A percentile compares a stretch with the other conserved stretches of the same genome.
Evolutionary conservation across 1,140 invertebrate genomes (phyloP).

Genomic region (Hydropsyche tenuis): DNA sequence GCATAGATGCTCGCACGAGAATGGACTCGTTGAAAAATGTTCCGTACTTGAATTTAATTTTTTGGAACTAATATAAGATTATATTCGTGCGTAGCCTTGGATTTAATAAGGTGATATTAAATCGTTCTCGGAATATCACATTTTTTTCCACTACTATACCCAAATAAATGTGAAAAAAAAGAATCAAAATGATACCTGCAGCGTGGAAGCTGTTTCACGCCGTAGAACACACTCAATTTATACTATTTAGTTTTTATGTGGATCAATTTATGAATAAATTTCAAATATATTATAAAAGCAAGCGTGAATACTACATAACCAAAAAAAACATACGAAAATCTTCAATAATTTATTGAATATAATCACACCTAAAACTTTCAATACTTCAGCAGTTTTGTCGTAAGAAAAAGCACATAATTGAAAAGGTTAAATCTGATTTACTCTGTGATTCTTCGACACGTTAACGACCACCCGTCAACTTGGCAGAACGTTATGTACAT

Average conservation of each 20-base stretch:
- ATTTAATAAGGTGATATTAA: slow-evolving; percentile 27
- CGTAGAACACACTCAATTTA: slow-evolving; percentile 1
- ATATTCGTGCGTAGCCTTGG: not conserved
- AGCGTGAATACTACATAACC: too few species aligned
- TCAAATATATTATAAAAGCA: not conserved
- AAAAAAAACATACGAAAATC: too few species aligned
- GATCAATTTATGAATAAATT: not conserved
- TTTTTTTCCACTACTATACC: slow-evolving; percentile 11
- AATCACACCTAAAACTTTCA: too few species aligned
- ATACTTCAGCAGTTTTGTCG: not conserved
- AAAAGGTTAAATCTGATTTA: slow-evolving; percentile 13
- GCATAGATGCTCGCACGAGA: too few species aligned
- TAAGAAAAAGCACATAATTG: not conserved
- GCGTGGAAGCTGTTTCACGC: slow-evolving; percentile 21
- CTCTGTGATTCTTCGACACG: slow-evolving; percentile 4
- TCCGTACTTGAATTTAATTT: not conserved
- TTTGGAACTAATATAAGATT: not conserved
- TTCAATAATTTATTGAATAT: too few species aligned
- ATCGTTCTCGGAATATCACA: slow-evolving; percentile 26
- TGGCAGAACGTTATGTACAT: not conserved
- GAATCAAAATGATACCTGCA: slow-evolving; percentile 15
- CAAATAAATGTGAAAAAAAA: slow-evolving; percentile 3
- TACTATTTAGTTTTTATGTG: too few species aligned
- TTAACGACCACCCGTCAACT: slow-evolving; percentile 18
- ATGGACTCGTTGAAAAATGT: not conserved